Base-by-base conservation (phyloP, 2,797 vertebrate genomes). In the Diceros bicornis region DNA sequence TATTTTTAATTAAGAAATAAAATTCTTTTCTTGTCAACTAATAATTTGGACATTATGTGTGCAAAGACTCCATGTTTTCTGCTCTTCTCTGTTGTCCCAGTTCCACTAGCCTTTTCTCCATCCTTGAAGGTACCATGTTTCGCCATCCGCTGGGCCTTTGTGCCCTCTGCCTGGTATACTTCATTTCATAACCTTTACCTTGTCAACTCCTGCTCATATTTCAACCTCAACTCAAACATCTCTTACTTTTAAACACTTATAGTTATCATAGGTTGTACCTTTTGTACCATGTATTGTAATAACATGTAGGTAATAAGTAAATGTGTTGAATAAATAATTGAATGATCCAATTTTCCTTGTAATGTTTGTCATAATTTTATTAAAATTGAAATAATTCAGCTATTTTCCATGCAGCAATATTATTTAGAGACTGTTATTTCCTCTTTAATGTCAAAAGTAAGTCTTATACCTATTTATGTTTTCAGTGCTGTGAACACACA, bases 361-460 rank as follows among this genome's bases (percentile, higher is more conserved):
- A 44, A 37, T 84, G 4, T 21, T 68, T 37, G 21, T 47, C 13
- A 92, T 16, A 55, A 50, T 41, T 75, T 82, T 72, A 62, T 88
- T 89, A 89, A 93, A 72, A 66, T 13, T 85, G 0, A 47, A 91
- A 68, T 62, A 79, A 55, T 59, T 78, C 29, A 90, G n/a, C 7
- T 69, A 27, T 69, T 61, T 82, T 66, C 37, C 37, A 72, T 32
- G 12, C 68, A 69, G 4, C 10, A 69, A 55, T 52, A 78, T 21
- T 72, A 69, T 41, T 66, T 87, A 66, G 18, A 95, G 13, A 32
- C 3, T 20, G 21, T 37, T 62, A 20, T 50, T 95, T 88, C 4
- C 7, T 72, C 9, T 91, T 77, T 77, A 8, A 71, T 18, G n/a
- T 72, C 27, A 93, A 82, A 82, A 47, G 7, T 23, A 32, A 59